Conservation (phyloP, 1,140 invertebrate species). For the Brachionus manjavacas region DNA sequence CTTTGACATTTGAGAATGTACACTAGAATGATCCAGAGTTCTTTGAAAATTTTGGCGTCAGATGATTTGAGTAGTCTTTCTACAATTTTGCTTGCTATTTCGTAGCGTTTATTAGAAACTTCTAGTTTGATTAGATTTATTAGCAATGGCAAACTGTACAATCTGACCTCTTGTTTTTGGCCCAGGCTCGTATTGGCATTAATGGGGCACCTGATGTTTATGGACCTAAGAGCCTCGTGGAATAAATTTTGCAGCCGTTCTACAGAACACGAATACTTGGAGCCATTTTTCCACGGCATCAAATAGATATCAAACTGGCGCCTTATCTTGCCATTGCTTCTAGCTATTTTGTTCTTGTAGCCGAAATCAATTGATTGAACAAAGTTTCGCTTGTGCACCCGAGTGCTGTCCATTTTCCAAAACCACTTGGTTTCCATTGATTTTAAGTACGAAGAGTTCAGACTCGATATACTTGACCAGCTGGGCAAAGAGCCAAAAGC, state of each 20-base stretch:
- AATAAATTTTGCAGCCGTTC: conserved; percentile 34
- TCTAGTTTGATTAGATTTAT: conserved; percentile 22
- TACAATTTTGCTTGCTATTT: background rate
- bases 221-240: conserved; percentile 27
- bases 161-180: background rate
- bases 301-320: conserved; percentile 23
- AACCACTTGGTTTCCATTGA: conserved; percentile 9
- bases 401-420: background rate
- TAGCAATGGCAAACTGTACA: conserved; percentile 16
- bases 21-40: conserved; percentile 7
- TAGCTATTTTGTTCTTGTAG: background rate
- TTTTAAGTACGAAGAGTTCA: background rate
- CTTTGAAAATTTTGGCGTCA: conserved; percentile 22
- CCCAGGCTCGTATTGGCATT: background rate
- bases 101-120: conserved; percentile 11
- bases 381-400: background rate
- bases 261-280: conserved; percentile 10
- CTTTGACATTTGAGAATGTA: conserved; percentile 19
- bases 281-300: background rate
- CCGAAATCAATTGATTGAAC: background rate
- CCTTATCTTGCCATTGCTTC: background rate
- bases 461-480: background rate
- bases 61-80: conserved; percentile 9
- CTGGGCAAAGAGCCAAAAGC: conserved; percentile 1
- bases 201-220: conserved; percentile 9